phyloP scores from a whole-genome alignment of 2,113 vertebrate species.

The Vulpes vulpes region DNA sequence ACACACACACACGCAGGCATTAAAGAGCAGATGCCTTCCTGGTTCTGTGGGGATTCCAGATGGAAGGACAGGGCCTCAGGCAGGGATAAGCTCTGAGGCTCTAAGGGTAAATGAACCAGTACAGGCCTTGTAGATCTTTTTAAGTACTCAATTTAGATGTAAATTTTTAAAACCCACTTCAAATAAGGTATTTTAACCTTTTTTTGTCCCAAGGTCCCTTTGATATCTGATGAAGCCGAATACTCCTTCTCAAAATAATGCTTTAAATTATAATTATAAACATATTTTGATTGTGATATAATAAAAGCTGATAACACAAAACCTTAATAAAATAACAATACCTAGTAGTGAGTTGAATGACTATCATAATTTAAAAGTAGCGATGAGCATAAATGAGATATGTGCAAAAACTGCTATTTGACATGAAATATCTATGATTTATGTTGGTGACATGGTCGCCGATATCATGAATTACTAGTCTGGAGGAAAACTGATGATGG shows the following conservation, averaged over 20 bases:
- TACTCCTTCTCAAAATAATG: not conserved
- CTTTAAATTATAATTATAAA: slow-evolving; percentile 25
- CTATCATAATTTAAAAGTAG: not conserved
- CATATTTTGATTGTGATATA: not conserved
- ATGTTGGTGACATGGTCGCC: not conserved
- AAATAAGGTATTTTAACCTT: not conserved
- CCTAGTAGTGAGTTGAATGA: not conserved
- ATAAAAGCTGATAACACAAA: not conserved
- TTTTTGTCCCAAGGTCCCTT: not conserved
- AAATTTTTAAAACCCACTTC: not conserved
- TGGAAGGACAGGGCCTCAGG: not conserved
- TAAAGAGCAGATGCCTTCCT: not conserved
- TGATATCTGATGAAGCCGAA: not conserved
- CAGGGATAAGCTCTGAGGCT: not conserved
- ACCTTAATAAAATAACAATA: not conserved
- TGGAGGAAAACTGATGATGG: not conserved
- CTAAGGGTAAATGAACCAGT: not conserved
- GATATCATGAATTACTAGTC: not conserved
- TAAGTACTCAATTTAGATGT: not conserved
- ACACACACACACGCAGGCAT: not conserved
- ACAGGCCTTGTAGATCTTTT: not conserved
- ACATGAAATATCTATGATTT: not conserved
- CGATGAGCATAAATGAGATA: not conserved
- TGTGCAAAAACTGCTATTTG: not conserved
- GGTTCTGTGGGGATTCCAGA: not conserved